Evolutionary conservation across 2,888 invertebrate species (phyloP).

Genomic region (Resseliella maxima): DNA sequence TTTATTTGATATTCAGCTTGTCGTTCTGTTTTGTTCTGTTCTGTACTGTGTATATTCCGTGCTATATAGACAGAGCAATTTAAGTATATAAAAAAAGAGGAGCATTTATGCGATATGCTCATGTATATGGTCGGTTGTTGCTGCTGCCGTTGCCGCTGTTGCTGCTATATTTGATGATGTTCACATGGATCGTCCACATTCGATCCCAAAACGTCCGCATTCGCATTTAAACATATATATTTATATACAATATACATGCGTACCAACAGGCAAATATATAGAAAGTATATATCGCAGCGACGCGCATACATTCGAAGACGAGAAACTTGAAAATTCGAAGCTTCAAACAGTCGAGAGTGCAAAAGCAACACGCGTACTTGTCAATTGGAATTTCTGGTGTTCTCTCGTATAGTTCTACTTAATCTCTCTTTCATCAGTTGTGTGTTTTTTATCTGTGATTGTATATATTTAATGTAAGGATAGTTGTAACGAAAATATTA

Average conservation of each 20-base stretch:
- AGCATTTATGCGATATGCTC: conserved; percentile 17
- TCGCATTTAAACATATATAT: background rate
- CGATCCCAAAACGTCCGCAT: conserved; percentile 37
- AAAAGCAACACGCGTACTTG: conserved; percentile 55
- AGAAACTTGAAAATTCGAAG: conserved; percentile 53
- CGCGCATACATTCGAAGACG: conserved; percentile 41
- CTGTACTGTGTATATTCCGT: background rate
- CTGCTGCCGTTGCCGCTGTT: too few species aligned
- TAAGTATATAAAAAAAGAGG: background rate
- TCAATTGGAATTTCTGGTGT: conserved; percentile 45
- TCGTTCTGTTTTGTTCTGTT: background rate
- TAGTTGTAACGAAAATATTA: background rate
- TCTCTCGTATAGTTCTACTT: conserved; percentile 28
- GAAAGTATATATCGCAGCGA: conserved; percentile 18
- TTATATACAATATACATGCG: conserved; percentile 20
- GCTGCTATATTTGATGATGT: background rate
- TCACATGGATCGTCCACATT: conserved; percentile 48
- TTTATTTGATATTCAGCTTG: background rate
- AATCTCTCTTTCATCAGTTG: conserved; percentile 37
- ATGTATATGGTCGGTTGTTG: background rate
- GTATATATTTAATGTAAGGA: conserved; percentile 36
- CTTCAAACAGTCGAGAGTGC: conserved; percentile 52
- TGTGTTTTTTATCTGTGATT: conserved; percentile 51
- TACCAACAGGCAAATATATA: background rate
- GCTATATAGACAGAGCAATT: background rate